phyloP scores from a whole-genome alignment of 2,888 invertebrate genomes.

The Nowickia ferox region DNA sequence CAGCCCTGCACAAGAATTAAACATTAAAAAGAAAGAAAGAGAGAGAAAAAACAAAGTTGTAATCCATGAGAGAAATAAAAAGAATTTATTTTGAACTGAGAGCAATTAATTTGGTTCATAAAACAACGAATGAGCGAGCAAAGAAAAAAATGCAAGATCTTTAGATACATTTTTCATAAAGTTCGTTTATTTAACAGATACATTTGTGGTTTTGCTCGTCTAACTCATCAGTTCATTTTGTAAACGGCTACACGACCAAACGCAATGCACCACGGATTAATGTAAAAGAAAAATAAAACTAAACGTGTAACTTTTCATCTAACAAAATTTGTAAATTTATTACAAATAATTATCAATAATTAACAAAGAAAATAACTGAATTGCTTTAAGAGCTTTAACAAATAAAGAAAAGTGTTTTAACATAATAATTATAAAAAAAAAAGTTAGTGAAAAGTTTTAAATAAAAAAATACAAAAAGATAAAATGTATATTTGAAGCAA shows the following conservation, averaged over 20 bases:
- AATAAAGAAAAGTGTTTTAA: constrained; percentile 14
- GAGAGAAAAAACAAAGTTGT: background rate
- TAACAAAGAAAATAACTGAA: constrained; percentile 34
- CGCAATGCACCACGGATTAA: constrained; percentile 60
- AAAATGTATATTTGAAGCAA: constrained; percentile 27
- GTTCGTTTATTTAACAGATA: constrained; percentile 48
- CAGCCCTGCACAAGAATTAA: too few relatives aligned
- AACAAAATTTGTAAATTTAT: constrained; percentile 23
- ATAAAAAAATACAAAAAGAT: constrained; percentile 25
- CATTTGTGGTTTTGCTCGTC: constrained; percentile 52
- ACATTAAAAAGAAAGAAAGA: background rate
- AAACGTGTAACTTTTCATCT: constrained; percentile 56
- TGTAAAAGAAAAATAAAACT: constrained; percentile 20
- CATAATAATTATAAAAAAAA: constrained; percentile 25
- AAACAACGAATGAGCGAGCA: constrained; percentile 14
- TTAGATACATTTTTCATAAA: constrained; percentile 60
- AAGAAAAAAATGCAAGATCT: constrained; percentile 59
- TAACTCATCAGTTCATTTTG: constrained; percentile 69
- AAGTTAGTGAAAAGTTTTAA: constrained; percentile 15
- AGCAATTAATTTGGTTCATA: background rate
- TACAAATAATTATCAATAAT: background rate
- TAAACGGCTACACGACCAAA: constrained; percentile 67
- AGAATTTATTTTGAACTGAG: too few relatives aligned
- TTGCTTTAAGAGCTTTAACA: background rate
- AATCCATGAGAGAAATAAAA: background rate